Base-by-base conservation (phyloP, 2,113 vertebrate genomes). In the Pycnonotus jocosus region DNA sequence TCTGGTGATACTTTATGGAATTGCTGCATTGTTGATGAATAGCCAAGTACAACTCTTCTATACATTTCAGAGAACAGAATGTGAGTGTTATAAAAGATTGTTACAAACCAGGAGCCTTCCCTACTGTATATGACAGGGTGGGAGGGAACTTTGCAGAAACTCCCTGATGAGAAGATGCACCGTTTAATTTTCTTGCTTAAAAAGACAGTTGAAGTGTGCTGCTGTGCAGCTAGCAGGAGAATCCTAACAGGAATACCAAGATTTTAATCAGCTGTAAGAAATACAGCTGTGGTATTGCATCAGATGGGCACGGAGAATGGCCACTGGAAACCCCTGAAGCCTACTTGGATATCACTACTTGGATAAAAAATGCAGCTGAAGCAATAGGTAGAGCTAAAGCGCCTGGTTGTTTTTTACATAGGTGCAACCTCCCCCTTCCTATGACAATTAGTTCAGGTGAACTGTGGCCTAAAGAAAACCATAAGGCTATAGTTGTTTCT, bases 131-230 rank as follows among this genome's bases (percentile, higher is more conserved):
- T 33, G 74, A 64, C 5, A 0, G 57, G 15, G 25, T 0, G 1
- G n/a, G 56, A 37, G 10, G 4, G 33, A 11, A 18, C 10, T 64
- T 97, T 71, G 56, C 88, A 97, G 85, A 92, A 97, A 95, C 50
- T 96, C 96, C 94, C 87, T 44, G 90, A 93, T 95, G 73, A 95
- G 88, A 96, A 97, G 85, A 96, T 95, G 95, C 72, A 79, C 60
- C 93, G 97, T 95, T 98, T 97, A 95, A 98, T 97, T 97, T 97
- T 97, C 93, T 88, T 93, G 86, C 90, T 97, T 96, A 93, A 97
- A 95, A 94, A 86, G 48, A 94, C 28, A 45, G 81, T 54, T 73
- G 35, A 82, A 73, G 35, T 44, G 35, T 50, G 60, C 23, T 60
- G 24, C 38, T 68, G 17, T 27, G 70, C 64, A 68, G n/a, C 53